These are phyloP conservation scores for Synanthedon myopaeformis DNA, from an alignment of 2,888 invertebrate species.

Conservation along the genomic window DNA sequence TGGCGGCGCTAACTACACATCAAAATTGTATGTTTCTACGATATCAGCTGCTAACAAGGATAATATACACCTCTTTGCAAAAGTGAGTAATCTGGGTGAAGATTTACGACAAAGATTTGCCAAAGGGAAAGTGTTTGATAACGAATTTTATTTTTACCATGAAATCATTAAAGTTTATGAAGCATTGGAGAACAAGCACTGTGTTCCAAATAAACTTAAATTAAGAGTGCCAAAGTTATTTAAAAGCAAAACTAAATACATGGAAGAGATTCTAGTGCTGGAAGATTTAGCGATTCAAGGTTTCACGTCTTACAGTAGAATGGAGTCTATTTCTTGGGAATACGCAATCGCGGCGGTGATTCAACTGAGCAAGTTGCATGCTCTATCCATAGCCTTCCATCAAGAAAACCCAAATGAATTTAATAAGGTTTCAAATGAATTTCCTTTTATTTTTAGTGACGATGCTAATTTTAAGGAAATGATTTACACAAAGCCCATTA, in stretches of 20 bases:
- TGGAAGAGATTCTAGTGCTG: constrained; percentile 18
- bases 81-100: constrained; percentile 30
- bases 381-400: constrained; percentile 27
- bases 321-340: constrained; percentile 22
- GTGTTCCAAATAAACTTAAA: constrained; percentile 4
- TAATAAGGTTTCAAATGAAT: constrained; percentile 2
- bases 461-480: neutral
- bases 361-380: constrained; percentile 30
- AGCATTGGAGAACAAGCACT: constrained; percentile 7
- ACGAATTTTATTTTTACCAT: constrained; percentile 3
- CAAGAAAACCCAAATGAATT: constrained; percentile 23
- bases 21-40: constrained; percentile 15
- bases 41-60: constrained; percentile 10
- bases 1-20: constrained; percentile 29
- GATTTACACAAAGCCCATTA: neutral
- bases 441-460: neutral
- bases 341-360: constrained; percentile 19
- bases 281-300: constrained; percentile 21
- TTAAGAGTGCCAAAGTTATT: constrained; percentile 13
- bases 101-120: constrained; percentile 17
- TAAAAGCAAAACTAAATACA: constrained; percentile 7
- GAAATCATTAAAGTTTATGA: constrained; percentile 1
- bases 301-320: constrained; percentile 21
- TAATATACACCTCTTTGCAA: constrained; percentile 27
- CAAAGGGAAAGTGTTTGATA: constrained; percentile 7